Percentiles rank a stretch among this genome's conserved stretches.
These are phyloP conservation scores for Paelopatides confundens DNA, from an alignment of 53 echinoderm and acorn worm genomes.

Conservation along the genomic window DNA sequence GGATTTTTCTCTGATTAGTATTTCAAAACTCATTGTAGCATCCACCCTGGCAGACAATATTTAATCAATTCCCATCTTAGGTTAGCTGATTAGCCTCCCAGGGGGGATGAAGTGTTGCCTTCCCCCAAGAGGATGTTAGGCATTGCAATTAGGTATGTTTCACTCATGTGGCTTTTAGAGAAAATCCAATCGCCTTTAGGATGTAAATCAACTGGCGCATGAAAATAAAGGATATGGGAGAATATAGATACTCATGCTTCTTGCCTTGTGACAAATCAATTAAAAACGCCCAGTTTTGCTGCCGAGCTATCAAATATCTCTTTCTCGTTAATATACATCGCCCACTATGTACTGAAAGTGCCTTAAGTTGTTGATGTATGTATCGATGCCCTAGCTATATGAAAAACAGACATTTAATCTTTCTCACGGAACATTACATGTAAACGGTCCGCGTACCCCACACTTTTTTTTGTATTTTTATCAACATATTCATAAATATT, in stretches of 20 bases:
- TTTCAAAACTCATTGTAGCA: neutral
- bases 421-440: neutral
- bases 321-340: no score
- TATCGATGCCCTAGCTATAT: no score
- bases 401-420: neutral
- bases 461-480: neutral
- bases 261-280: conserved; percentile 19
- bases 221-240: neutral
- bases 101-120: conserved; percentile 20
- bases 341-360: no score
- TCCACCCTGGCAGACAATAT: conserved; percentile 9
- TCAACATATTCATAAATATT: conserved; percentile 13
- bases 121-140: neutral
- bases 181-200: conserved; percentile 20
- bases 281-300: neutral
- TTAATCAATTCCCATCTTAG: conserved; percentile 23
- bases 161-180: conserved; percentile 23
- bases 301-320: no score
- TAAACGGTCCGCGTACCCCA: neutral
- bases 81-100: conserved; percentile 43
- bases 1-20: neutral
- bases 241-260: neutral
- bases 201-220: conserved; percentile 1
- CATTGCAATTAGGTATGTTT: conserved; percentile 37
- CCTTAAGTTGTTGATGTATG: no score